Percentiles rank a stretch among this genome's conserved stretches.
Conservation (phyloP, 2,113 vertebrate genomes). For the Oncorhynchus kisutch region DNA sequence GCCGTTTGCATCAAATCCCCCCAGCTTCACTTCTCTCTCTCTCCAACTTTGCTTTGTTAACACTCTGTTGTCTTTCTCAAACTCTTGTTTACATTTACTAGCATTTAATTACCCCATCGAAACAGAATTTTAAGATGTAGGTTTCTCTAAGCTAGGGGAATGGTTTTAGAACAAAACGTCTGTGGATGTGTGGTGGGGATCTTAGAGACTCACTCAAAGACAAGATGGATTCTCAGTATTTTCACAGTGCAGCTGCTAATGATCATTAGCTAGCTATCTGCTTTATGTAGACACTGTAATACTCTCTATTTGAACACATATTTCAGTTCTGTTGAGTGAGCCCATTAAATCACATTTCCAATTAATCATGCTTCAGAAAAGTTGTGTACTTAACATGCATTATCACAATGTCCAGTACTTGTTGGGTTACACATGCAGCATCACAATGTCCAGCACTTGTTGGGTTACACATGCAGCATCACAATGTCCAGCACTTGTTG, state of each 20-base stretch:
- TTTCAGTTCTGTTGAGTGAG: too few relatives aligned
- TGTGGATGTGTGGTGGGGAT: not conserved
- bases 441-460: too few relatives aligned
- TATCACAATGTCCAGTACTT: too few relatives aligned
- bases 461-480: too few relatives aligned
- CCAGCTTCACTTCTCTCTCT: not conserved
- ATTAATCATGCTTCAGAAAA: too few relatives aligned
- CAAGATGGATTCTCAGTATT: not conserved
- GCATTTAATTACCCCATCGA: conserved; percentile 9
- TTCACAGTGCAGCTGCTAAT: not conserved
- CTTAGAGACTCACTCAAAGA: conserved; percentile 1
- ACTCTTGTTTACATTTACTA: conserved; percentile 16
- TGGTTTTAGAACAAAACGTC: not conserved
- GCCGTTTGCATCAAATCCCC: too few relatives aligned
- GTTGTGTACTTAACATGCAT: too few relatives aligned
- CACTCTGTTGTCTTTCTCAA: not conserved
- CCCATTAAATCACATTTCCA: too few relatives aligned
- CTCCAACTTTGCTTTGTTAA: not conserved
- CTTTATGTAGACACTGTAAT: not conserved
- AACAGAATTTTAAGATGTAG: not conserved
- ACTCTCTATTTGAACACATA: too few relatives aligned
- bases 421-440: not conserved
- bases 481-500: too few relatives aligned
- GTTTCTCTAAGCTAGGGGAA: too few relatives aligned
- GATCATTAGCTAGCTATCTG: not conserved